Conservation (phyloP, 2,113 vertebrate species). For the Ceuthmochares aereus region DNA sequence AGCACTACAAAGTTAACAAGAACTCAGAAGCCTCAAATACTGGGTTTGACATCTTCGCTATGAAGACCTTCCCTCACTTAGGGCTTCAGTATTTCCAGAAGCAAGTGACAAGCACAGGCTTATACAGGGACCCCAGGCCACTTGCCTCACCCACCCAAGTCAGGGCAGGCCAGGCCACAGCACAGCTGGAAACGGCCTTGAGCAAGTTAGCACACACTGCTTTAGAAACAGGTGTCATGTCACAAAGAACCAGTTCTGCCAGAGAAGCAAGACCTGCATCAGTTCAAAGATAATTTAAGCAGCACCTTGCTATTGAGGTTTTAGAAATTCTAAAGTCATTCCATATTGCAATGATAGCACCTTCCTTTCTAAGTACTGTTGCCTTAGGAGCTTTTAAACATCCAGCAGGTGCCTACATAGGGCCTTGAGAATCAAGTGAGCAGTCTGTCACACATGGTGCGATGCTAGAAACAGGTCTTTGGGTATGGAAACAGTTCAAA, state of each 20-base stretch:
- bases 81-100: neutral
- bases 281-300: neutral
- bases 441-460: neutral
- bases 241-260: neutral
- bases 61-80: neutral
- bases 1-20: neutral
- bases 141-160: neutral
- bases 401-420: neutral
- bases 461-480: neutral
- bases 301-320: neutral
- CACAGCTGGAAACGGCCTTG: neutral
- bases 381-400: neutral
- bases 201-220: neutral
- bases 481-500: neutral
- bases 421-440: neutral
- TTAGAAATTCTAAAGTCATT: neutral
- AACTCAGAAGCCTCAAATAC: neutral
- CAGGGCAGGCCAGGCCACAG: neutral
- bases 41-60: neutral
- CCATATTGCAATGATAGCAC: neutral
- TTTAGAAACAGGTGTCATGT: neutral
- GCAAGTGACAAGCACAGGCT: neutral
- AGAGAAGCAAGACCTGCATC: neutral
- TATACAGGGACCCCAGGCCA: accelerated
- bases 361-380: neutral